These are phyloP conservation scores for Forpus xanthops DNA, from an alignment of 2,797 vertebrate genomes.

Conservation along the genomic window DNA sequence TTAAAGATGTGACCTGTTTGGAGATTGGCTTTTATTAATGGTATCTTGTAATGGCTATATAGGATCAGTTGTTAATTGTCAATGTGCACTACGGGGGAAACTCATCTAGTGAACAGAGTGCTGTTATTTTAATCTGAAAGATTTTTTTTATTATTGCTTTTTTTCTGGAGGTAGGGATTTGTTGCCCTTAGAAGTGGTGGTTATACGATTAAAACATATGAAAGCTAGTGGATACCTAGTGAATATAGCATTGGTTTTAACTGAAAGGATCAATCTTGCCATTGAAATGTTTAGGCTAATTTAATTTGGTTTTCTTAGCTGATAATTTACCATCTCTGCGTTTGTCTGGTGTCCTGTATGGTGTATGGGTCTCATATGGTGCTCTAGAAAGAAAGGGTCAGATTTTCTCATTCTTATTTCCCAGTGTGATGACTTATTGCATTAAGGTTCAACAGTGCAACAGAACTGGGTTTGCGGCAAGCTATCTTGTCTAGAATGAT, in stretches of 20 bases:
- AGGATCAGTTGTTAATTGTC: background rate
- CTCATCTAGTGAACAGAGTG: background rate
- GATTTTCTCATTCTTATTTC: background rate
- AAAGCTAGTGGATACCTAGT: background rate
- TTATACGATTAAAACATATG: background rate
- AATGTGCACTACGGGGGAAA: background rate
- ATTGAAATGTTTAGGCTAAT: background rate
- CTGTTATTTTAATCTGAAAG: background rate
- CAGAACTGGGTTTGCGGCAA: background rate
- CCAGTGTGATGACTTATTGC: background rate
- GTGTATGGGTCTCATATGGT: background rate
- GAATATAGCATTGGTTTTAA: background rate
- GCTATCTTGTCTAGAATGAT: background rate
- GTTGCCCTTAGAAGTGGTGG: background rate
- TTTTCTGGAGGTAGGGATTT: background rate
- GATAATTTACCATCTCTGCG: background rate
- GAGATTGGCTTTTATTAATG: background rate
- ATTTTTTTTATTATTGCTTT: background rate
- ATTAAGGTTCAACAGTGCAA: background rate
- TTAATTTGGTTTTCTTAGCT: background rate
- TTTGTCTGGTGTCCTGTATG: background rate
- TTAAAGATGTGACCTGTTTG: background rate
- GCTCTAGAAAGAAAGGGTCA: background rate
- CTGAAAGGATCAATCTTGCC: background rate
- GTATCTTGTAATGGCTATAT: background rate